Base-by-base conservation (phyloP, 1,140 invertebrate species). In the Aphidius gifuensis region DNA sequence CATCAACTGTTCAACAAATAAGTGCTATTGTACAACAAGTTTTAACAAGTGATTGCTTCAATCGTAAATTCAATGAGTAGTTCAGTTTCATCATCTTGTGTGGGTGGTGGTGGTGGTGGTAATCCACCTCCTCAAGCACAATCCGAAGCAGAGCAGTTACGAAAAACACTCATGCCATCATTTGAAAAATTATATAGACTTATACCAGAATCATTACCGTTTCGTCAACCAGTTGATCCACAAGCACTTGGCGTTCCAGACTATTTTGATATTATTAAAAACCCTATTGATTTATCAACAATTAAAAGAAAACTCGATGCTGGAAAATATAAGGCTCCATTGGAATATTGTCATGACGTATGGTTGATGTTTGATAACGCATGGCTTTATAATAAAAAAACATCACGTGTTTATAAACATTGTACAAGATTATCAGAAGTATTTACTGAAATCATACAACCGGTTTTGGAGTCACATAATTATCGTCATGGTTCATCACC, bases 331-430 rank as follows among this genome's bases (percentile, higher is more conserved):
- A 89, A 89, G 53, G 96, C 99, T 83, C 97, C 98, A 0, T 99
- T 97, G 96, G 94, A 99, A 75, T 99, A 98, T 79, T 94, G 98
- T 7, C 96, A 99, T 73, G 98, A 99, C 80, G 94, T 99, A 3
- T 99, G 96, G 96, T 86, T 99, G 43, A 99, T 99, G 97, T 99
- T 99, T 78, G 96, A 99, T 68, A 99, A 99, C 82, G 98, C 98
- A 16, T 99, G 97, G 97, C 83, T 99, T 6, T 99, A 99, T 77
- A 99, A 99, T 80, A 89, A 92, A 62, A 99, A 99, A 82, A 97
- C 95, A 38, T 99, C 97, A 0, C 85, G 92, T 71, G 98, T 99
- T 42, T 99, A 99, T 82, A 92, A 93, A 83, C 97, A 93, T 80
- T 98, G 96, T 83, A 96, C 96, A 66, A 99, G 51, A 95, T 83